Percentiles rank a stretch among this genome's conserved stretches.
Conservation (phyloP, 2,797 vertebrate genomes). For the Notolabrus celidotus region DNA sequence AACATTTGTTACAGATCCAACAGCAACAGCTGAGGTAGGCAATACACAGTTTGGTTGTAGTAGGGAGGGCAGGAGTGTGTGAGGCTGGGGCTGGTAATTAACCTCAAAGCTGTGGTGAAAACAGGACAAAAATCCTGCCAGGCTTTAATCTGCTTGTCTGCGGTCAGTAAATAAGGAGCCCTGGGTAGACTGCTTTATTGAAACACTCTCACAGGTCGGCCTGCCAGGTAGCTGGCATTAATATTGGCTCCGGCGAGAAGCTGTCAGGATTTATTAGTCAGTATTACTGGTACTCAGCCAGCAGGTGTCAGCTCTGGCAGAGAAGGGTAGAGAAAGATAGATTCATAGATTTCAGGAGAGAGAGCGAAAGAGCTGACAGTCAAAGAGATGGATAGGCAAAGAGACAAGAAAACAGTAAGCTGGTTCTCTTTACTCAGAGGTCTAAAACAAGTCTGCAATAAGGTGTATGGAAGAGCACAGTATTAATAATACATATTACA, state of each 20-base stretch:
- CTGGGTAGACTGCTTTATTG: slow-evolving; percentile 76
- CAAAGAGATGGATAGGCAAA: slow-evolving; percentile 44
- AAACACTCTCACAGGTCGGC: slow-evolving; percentile 76
- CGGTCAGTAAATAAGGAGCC: slow-evolving; percentile 79
- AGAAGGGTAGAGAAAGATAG: slow-evolving; percentile 60
- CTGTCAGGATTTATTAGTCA: slow-evolving; percentile 84
- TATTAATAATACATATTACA: slow-evolving; percentile 4
- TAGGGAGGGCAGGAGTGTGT: slow-evolving; percentile 32
- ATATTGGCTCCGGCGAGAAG: slow-evolving; percentile 74
- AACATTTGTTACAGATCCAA: slow-evolving; percentile 22
- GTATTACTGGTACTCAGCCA: slow-evolving; percentile 78
- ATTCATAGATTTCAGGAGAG: slow-evolving; percentile 48
- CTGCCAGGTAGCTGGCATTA: slow-evolving; percentile 78
- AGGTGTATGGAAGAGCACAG: not conserved
- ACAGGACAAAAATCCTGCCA: slow-evolving; percentile 65
- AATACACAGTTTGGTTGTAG: slow-evolving; percentile 43
- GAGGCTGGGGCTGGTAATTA: slow-evolving; percentile 63
- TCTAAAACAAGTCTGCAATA: not conserved
- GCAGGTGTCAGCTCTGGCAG: slow-evolving; percentile 80
- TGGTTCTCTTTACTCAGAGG: slow-evolving; percentile 1
- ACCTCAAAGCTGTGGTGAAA: slow-evolving; percentile 66
- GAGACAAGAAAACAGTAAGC: slow-evolving; percentile 29
- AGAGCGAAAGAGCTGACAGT: slow-evolving; percentile 30
- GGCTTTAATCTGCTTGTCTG: slow-evolving; percentile 77
- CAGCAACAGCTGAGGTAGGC: slow-evolving; percentile 11